Evolutionary conservation across 2,113 vertebrate species (phyloP), one percentile per base, ranked within the genome.

Genomic region (Prunella fulvescens): DNA sequence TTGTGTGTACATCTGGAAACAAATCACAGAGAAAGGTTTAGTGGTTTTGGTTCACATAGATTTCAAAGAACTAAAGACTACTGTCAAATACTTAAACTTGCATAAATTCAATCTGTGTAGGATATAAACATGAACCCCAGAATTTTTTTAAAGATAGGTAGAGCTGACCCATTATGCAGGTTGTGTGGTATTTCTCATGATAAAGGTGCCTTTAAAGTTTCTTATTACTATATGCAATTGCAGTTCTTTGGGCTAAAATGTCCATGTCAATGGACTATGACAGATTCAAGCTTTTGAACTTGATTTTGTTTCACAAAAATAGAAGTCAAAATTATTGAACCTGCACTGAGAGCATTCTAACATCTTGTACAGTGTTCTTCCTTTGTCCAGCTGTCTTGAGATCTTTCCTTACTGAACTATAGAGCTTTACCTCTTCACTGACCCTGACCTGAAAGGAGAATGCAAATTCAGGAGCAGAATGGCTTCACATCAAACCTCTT

Each of bases 21-120:
- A 93, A 95, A 93, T 92, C 76, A 94, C 48, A 88, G 79, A 86
- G 53, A 93, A 90, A 29, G 42, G 61, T 88, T 94, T 79, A 81
- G 58, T 73, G 86, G 92, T 77, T 96, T 90, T 61, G 35, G 28
- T 77, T 86, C 74, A 90, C 11, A 53, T 16, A 79, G 54, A 88
- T 92, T 95, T 48, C 69, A 91, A 66, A 29, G 33, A 90, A 92
- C 65, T 90, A n/a, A 88, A 78, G 47, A 74, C 39, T 83, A 92
- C 57, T 67, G 48, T 92, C 61, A 94, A 94, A 70, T 33, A 73
- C 74, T 89, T 62, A 94, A 93, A 93, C 29, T 61, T 90, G 44
- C 22, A 81, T 45, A 87, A 92, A 85, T 72, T 79, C n/a, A 89
- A 5, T 44, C 20, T 26, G 14, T 33, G 57, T 37, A 85, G 53